phyloP scores from a whole-genome alignment of 2,113 vertebrate genomes.

The Zosterops japonicus region DNA sequence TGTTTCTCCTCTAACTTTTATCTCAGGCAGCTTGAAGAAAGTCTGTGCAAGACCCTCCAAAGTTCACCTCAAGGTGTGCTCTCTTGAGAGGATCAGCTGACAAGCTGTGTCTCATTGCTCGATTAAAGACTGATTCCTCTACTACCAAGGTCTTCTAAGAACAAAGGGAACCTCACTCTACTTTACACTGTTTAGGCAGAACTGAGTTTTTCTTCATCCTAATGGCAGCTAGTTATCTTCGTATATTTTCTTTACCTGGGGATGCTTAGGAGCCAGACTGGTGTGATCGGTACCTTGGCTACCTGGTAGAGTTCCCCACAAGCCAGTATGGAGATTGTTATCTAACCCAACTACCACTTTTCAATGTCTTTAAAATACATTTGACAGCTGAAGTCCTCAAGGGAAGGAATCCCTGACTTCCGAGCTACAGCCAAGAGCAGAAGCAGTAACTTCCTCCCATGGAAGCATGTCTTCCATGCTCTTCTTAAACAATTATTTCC shows the following conservation, averaged over 20 bases:
- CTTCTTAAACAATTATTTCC: neutral
- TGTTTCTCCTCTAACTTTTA: neutral
- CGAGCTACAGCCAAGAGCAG: neutral
- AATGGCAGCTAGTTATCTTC: neutral
- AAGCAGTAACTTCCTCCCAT: neutral
- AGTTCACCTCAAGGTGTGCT: neutral
- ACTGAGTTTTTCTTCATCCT: neutral
- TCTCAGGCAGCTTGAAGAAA: neutral
- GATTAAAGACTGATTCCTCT: neutral
- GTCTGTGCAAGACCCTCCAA: neutral
- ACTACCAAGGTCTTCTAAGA: neutral
- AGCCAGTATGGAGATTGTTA: neutral
- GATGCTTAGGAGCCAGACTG: neutral
- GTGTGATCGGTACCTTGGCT: neutral
- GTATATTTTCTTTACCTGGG: neutral
- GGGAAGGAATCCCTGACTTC: neutral
- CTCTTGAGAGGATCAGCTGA: neutral
- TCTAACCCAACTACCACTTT: neutral
- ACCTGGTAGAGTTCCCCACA: neutral
- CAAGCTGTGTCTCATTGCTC: neutral
- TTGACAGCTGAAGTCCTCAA: neutral
- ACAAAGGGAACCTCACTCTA: neutral
- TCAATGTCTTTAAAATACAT: neutral
- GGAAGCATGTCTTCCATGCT: neutral
- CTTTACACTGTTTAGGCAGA: neutral